These are phyloP conservation scores for Germaria angustata DNA, from an alignment of 2,888 invertebrate species.

Conservation along the genomic window DNA sequence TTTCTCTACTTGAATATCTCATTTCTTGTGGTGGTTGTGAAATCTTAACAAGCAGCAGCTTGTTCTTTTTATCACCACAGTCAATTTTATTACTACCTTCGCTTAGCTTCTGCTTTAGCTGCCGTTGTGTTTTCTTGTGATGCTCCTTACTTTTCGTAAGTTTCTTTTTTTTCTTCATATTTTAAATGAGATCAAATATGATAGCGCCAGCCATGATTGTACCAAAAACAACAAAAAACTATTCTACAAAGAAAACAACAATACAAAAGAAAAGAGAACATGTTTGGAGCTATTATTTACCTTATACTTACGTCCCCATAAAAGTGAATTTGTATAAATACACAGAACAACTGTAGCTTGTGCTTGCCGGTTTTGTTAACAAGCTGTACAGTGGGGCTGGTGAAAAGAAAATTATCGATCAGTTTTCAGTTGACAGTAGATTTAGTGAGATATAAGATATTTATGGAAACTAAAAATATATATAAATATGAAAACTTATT, in stretches of 20 bases:
- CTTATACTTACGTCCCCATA: conserved; percentile 51
- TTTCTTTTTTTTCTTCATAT: conserved; percentile 32
- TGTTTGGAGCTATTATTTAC: conserved; percentile 65
- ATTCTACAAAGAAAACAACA: conserved; percentile 10
- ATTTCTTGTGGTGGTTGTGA: conserved; percentile 18
- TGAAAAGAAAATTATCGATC: too few species aligned
- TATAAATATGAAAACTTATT: too few species aligned
- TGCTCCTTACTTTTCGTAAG: conserved; percentile 48
- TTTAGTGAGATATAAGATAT: too few species aligned
- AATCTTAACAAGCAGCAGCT: conserved; percentile 48
- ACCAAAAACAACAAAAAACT: conserved; percentile 48
- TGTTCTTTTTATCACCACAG: conserved; percentile 59
- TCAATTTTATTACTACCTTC: conserved; percentile 66
- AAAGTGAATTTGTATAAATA: conserved; percentile 49
- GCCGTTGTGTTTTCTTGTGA: conserved; percentile 52
- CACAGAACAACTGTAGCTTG: conserved; percentile 43
- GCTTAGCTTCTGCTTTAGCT: conserved; percentile 67
- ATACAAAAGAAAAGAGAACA: conserved; percentile 56
- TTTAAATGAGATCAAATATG: conserved; percentile 77
- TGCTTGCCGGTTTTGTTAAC: conserved; percentile 37
- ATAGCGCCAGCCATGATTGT: conserved; percentile 74
- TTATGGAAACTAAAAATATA: too few species aligned
- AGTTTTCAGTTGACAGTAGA: too few species aligned
- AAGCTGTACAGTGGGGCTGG: conserved; percentile 42
- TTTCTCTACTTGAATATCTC: conserved; percentile 28